These are phyloP conservation scores for Epirrita christyi DNA, from an alignment of 2,888 invertebrate genomes.

Conservation along the genomic window DNA sequence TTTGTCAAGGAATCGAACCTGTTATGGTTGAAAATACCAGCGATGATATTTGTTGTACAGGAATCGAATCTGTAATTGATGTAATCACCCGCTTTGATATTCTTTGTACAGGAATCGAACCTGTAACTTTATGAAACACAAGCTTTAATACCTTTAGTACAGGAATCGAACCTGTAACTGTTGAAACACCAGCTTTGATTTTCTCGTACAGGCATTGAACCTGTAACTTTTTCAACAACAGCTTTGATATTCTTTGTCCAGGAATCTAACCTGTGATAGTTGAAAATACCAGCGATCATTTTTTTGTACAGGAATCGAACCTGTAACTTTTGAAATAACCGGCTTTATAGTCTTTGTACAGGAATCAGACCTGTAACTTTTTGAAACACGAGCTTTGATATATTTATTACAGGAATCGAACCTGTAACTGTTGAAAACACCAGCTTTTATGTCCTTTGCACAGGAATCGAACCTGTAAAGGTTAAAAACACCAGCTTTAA, in stretches of 20 bases:
- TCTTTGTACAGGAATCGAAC: constrained; percentile 1
- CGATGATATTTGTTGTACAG: not conserved
- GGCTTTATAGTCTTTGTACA: not conserved
- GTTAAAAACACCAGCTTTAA: not conserved
- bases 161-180: constrained; percentile 27
- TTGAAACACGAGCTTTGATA: not conserved
- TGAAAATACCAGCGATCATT: too few species aligned
- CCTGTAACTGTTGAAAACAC: not conserved
- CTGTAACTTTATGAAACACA: not conserved
- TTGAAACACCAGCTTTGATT: not conserved
- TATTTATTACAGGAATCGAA: constrained; percentile 7
- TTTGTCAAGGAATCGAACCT: not conserved
- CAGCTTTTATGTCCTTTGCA: not conserved
- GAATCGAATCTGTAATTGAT: not conserved
- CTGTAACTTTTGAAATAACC: not conserved
- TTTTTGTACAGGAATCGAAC: constrained; percentile 38
- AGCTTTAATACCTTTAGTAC: constrained; percentile 12
- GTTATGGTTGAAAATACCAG: too few species aligned
- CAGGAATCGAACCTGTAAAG: not conserved
- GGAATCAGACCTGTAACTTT: constrained; percentile 1
- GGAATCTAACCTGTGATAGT: constrained; percentile 10
- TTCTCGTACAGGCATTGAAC: constrained; percentile 12
- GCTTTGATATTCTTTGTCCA: not conserved
- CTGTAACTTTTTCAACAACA: not conserved
- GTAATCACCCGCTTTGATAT: not conserved